phyloP scores from a whole-genome alignment of 2,113 vertebrate species.

The Pitta sordida region DNA sequence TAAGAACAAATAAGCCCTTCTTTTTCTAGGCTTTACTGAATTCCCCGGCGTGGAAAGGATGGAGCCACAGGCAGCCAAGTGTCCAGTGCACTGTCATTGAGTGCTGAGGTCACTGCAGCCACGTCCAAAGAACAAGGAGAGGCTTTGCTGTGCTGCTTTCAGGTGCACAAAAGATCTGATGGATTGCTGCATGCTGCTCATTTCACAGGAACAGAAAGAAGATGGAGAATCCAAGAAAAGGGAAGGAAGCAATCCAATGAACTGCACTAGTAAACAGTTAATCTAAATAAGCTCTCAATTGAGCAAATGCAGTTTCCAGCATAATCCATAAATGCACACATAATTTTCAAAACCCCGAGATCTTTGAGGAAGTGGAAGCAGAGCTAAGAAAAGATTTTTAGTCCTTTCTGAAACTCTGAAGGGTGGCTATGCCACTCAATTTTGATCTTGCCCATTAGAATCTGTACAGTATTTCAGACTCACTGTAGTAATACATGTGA shows the following conservation, averaged over 20 bases:
- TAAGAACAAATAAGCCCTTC: background rate
- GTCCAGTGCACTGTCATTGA: background rate
- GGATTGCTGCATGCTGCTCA: too few species aligned
- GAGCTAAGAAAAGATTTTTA: background rate
- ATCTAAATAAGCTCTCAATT: background rate
- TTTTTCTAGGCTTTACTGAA: background rate
- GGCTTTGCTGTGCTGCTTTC: background rate
- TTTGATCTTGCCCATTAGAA: background rate
- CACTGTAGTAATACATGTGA: background rate
- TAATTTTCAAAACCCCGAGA: background rate
- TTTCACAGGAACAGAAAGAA: background rate
- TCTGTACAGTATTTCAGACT: background rate
- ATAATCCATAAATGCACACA: background rate
- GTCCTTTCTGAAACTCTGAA: background rate
- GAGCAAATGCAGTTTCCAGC: background rate
- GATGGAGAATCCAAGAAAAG: background rate
- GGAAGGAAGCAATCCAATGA: background rate
- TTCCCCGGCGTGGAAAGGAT: background rate
- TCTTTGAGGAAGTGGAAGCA: background rate
- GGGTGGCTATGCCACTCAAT: background rate
- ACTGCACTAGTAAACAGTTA: background rate
- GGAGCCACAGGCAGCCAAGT: background rate
- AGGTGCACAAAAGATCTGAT: accelerated
- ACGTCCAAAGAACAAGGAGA: too few species aligned
- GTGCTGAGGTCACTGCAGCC: background rate